phyloP scores from a whole-genome alignment of 1,140 invertebrate genomes.

The Drosophila nikananu region DNA sequence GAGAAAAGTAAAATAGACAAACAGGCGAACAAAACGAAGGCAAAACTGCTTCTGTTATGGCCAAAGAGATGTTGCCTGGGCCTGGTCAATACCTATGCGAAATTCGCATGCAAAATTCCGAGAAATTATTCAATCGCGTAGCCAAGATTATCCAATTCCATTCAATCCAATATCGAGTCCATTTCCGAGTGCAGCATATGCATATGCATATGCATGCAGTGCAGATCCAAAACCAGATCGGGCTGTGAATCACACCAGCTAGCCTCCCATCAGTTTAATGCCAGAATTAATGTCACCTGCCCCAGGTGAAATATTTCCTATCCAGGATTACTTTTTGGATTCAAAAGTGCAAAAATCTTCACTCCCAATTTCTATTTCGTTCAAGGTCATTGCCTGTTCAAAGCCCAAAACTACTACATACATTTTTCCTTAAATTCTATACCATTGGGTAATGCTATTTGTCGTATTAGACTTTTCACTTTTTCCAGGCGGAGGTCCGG shows the following conservation, averaged over 20 bases:
- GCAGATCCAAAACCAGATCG: slow-evolving; percentile 13
- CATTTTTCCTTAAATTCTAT: too few species aligned
- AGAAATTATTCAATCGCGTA: slow-evolving; percentile 67
- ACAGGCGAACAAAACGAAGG: slow-evolving; percentile 33
- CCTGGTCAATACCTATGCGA: slow-evolving; percentile 16
- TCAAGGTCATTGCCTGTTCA: too few species aligned
- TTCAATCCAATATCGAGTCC: slow-evolving; percentile 46
- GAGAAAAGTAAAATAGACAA: slow-evolving; percentile 66
- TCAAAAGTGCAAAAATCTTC: too few species aligned
- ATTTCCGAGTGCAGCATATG: slow-evolving; percentile 11
- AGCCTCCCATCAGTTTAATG: not conserved
- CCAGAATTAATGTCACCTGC: slow-evolving; percentile 23
- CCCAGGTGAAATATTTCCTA: not conserved
- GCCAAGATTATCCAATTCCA: slow-evolving; percentile 56
- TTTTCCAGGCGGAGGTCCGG: too few species aligned
- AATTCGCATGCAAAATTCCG: slow-evolving; percentile 66
- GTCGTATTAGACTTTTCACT: too few species aligned
- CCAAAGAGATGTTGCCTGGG: slow-evolving; percentile 6
- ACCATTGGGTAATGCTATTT: too few species aligned
- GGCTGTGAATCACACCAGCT: not conserved
- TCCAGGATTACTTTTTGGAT: not conserved
- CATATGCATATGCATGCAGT: not conserved
- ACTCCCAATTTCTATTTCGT: too few species aligned
- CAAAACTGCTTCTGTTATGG: slow-evolving; percentile 22
- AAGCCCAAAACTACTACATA: too few species aligned